These are phyloP conservation scores for Drosophila teissieri DNA, from an alignment of 1,140 invertebrate genomes.

Conservation along the genomic window DNA sequence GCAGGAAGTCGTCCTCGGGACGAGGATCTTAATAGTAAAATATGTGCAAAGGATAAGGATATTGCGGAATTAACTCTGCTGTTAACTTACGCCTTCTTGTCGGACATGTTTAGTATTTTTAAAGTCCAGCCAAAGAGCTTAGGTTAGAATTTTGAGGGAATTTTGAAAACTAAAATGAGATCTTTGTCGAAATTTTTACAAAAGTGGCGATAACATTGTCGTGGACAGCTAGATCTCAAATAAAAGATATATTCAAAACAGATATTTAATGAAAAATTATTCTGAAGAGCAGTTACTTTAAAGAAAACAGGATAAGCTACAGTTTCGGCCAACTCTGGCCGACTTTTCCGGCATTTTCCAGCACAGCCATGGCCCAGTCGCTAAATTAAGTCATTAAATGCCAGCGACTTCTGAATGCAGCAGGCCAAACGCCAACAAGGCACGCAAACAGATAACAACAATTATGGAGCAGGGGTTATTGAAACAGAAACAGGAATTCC, in stretches of 20 bases:
- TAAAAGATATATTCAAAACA: background rate
- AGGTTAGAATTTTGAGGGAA: conserved; percentile 25
- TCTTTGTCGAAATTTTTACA: background rate
- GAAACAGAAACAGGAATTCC: background rate
- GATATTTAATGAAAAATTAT: too few species aligned
- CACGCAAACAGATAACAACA: conserved; percentile 72
- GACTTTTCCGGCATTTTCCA: conserved; percentile 1
- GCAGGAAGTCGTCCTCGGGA: background rate
- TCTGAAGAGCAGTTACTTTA: too few species aligned
- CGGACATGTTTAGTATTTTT: conserved; percentile 4
- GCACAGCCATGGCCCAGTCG: background rate
- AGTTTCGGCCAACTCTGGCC: background rate
- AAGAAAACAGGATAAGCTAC: too few species aligned
- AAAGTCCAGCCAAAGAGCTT: conserved; percentile 9
- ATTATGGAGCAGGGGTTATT: background rate
- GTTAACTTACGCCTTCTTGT: conserved; percentile 29
- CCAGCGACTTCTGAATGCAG: conserved; percentile 56
- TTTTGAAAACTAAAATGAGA: conserved; percentile 11
- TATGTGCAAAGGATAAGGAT: background rate
- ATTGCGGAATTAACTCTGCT: background rate
- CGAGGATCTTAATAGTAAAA: conserved; percentile 18
- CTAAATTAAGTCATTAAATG: conserved; percentile 71
- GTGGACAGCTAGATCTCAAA: background rate
- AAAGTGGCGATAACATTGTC: background rate
- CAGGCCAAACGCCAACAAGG: conserved; percentile 55